Base-by-base conservation (phyloP, 1,140 invertebrate species). In the Ditylenchus dipsaci region DNA sequence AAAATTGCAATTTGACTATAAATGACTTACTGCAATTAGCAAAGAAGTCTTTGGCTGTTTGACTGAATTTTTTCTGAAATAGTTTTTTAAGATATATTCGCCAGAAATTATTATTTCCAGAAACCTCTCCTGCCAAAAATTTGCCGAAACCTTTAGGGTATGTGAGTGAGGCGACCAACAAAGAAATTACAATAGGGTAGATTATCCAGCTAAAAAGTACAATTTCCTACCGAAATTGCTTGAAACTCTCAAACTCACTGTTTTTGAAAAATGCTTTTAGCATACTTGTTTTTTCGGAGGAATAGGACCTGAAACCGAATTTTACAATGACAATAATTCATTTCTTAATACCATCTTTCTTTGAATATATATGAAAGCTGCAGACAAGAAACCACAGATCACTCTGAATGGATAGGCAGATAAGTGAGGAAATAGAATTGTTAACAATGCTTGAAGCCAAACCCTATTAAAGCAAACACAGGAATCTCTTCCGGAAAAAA, bases 401-500 rank as follows among this genome's bases (percentile, higher is more conserved):
- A 91, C 89, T 0, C 91, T 92, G 74, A 60, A 83, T 26, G 8
- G 13, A 23, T 56, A 13, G 13, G n/a, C n/a, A n/a, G n/a, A n/a
- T n/a, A 30, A 17, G 3, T 53, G 3, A 53, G 15, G 8, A 3
- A 21, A 53, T 8, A 53, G 3, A 21, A 53, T 26, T 13, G 43
- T 53, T 53, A 21, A 53, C 3, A 19, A 17, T 53, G 45, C 11
- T 38, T n/a, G n/a, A 65, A 61, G n/a, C 8, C 49, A 38, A 86
- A 93, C 91, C 95, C 95, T 68, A 97, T 91, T 0, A 95, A 78
- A 1, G 91, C 90, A 84, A 95, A 98, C 0, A 94, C 90, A 61
- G 96, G 89, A 19, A 98, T 86, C 85, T 98, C 95, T 83, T 95
- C 90, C 9, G 93, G 92, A 87, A 97, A 94, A 86, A 97, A 98